Conservation (phyloP, 1,140 invertebrate species). For the Hyles euphorbiae region DNA sequence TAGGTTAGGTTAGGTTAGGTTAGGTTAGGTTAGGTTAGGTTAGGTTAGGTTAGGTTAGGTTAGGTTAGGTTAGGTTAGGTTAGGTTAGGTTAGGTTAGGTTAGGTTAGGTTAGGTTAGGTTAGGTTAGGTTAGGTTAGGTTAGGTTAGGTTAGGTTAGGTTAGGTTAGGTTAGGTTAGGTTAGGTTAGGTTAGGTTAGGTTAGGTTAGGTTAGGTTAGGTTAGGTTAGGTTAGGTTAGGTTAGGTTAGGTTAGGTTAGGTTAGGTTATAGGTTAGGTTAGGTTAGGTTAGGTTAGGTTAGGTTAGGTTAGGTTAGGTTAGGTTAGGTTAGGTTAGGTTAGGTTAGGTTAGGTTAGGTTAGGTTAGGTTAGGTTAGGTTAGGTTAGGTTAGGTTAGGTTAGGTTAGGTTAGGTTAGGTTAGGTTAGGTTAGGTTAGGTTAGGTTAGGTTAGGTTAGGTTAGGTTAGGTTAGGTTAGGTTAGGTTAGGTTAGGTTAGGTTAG, state of each 20-base stretch:
- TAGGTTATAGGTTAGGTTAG: slow-evolving; percentile 19
- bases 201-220: too few relatives aligned
- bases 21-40: slow-evolving; percentile 30
- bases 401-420: slow-evolving; percentile 11
- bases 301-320: slow-evolving; percentile 22
- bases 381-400: slow-evolving; percentile 28
- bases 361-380: slow-evolving; percentile 28
- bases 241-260: too few relatives aligned
- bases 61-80: slow-evolving; percentile 28
- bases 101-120: slow-evolving; percentile 30
- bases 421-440: slow-evolving; percentile 15
- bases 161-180: slow-evolving; percentile 27
- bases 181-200: slow-evolving; percentile 4
- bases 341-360: not conserved
- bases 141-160: slow-evolving; percentile 31
- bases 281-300: slow-evolving; percentile 25
- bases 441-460: slow-evolving; percentile 16
- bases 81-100: slow-evolving; percentile 29
- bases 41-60: slow-evolving; percentile 32
- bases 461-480: slow-evolving; percentile 6
- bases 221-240: too few relatives aligned
- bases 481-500: slow-evolving; percentile 21
- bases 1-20: slow-evolving; percentile 22
- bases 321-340: slow-evolving; percentile 9
- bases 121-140: slow-evolving; percentile 28